Evolutionary conservation across 2,888 invertebrate genomes (phyloP).

Genomic region (Dasysyrphus tricinctus): DNA sequence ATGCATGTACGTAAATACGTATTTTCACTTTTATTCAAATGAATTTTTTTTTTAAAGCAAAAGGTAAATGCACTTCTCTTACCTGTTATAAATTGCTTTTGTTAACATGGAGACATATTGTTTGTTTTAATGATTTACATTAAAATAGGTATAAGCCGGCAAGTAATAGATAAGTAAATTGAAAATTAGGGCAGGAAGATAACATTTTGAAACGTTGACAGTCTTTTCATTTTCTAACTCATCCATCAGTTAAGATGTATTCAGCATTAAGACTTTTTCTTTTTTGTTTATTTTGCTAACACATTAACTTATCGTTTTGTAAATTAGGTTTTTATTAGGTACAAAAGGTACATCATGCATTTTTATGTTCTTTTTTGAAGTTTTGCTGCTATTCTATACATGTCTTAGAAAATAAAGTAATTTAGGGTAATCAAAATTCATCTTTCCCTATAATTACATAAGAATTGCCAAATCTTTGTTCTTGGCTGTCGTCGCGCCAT

Average conservation of each 20-base stretch:
- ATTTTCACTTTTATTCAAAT: constrained; percentile 67
- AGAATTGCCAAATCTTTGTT: constrained; percentile 10
- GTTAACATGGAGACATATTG: constrained; percentile 36
- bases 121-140: constrained; percentile 21
- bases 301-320: constrained; percentile 26
- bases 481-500: background rate
- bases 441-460: background rate
- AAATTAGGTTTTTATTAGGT: background rate
- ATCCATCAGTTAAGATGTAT: background rate
- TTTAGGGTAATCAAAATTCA: constrained; percentile 10
- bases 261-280: background rate
- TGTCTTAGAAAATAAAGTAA: background rate
- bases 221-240: background rate
- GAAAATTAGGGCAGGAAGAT: constrained; percentile 31
- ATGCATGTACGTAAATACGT: no score
- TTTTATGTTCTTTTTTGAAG: background rate
- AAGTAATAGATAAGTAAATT: background rate
- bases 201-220: constrained; percentile 18
- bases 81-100: constrained; percentile 15
- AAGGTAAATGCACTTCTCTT: constrained; percentile 23
- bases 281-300: background rate
- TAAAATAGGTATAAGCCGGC: constrained; percentile 5
- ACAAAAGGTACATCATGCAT: background rate
- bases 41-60: constrained; percentile 2
- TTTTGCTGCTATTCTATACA: background rate